phyloP scores from a whole-genome alignment of 64 coral and sea anemone genomes.

The Acropora yongei region DNA sequence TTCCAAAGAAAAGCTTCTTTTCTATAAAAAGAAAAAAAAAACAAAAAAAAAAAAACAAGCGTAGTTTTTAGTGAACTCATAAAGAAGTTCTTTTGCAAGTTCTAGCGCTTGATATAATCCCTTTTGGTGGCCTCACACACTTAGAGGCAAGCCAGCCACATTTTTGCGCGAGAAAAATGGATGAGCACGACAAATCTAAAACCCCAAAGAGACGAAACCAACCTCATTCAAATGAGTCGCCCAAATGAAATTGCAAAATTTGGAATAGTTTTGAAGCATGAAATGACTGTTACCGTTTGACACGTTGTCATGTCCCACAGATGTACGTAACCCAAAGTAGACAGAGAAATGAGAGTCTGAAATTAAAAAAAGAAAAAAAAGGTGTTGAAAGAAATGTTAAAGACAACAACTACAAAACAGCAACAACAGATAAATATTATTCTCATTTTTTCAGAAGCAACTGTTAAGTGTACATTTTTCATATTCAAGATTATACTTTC shows the following conservation, averaged over 20 bases:
- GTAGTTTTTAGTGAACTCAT: background rate
- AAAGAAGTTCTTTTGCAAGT: no score
- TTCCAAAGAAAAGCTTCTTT: constrained; percentile 46
- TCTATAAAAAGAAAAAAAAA: constrained; percentile 25
- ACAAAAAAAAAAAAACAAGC: background rate
- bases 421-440: no score
- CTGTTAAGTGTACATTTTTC: no score
- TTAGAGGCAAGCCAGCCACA: no score
- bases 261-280: background rate
- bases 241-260: background rate
- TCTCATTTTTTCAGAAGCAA: no score
- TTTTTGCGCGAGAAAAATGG: no score
- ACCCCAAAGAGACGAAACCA: no score
- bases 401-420: background rate
- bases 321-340: constrained; percentile 77
- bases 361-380: background rate
- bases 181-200: no score
- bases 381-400: background rate
- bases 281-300: background rate
- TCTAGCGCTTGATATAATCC: no score
- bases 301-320: constrained; percentile 85
- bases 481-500: no score
- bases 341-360: constrained; percentile 86
- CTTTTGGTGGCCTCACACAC: no score
- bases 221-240: no score